Percentiles rank a stretch among this genome's conserved stretches.
phyloP scores from a whole-genome alignment of 2,888 invertebrate species.

The Lepidocyrtoides sp. region DNA sequence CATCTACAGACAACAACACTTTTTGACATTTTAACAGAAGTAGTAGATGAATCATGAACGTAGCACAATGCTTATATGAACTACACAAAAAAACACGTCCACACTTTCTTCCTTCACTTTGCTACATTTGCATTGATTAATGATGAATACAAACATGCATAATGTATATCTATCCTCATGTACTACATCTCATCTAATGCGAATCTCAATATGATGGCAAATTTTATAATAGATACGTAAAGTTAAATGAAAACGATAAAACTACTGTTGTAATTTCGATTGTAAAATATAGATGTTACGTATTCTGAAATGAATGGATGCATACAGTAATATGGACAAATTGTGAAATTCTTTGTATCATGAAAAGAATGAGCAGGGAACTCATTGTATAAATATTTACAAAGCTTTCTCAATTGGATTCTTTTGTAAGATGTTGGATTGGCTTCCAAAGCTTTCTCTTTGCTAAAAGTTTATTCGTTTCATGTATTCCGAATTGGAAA shows the following conservation, averaged over 20 bases:
- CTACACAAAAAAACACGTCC: background rate
- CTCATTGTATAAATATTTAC: conserved; percentile 3
- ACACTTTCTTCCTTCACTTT: background rate
- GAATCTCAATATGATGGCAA: too few relatives aligned
- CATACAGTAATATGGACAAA: background rate
- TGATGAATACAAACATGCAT: background rate
- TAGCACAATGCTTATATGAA: conserved; percentile 4
- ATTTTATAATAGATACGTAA: too few relatives aligned
- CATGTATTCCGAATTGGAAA: too few relatives aligned
- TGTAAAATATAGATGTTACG: background rate
- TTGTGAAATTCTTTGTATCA: background rate
- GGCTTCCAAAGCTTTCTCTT: too few relatives aligned
- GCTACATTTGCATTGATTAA: background rate
- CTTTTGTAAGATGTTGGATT: background rate
- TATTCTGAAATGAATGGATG: background rate
- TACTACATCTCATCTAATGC: too few relatives aligned
- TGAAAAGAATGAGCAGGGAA: background rate
- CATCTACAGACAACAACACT: background rate
- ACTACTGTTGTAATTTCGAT: background rate
- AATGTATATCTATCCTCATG: too few relatives aligned
- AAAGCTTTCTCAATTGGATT: background rate
- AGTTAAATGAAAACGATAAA: background rate
- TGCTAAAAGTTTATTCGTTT: too few relatives aligned
- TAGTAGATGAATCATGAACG: background rate
- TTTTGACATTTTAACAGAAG: conserved; percentile 6